phyloP scores from a whole-genome alignment of 2,888 invertebrate species.

The Therioaphis trifolii region DNA sequence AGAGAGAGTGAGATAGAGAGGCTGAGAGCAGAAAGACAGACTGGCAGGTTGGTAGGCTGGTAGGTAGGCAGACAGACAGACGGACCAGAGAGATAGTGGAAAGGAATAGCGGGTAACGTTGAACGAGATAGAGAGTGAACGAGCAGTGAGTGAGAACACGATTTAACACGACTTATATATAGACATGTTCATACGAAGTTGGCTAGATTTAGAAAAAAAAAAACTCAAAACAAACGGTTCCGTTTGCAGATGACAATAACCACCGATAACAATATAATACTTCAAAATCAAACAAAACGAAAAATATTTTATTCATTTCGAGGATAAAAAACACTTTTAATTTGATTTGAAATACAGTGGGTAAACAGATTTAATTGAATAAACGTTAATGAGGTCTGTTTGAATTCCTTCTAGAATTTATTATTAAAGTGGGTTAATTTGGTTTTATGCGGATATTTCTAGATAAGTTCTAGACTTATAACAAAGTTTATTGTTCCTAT shows the following conservation, averaged over 20 bases:
- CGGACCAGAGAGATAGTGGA: too few species aligned
- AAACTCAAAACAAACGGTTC: not conserved
- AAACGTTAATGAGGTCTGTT: conserved; percentile 2
- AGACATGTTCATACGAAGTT: not conserved
- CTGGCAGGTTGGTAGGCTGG: too few species aligned
- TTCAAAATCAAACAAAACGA: not conserved
- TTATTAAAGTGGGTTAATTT: not conserved
- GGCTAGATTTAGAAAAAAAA: conserved; percentile 3
- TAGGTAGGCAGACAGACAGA: too few species aligned
- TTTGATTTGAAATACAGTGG: not conserved
- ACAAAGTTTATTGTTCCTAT: too few species aligned
- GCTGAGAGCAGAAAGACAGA: too few species aligned
- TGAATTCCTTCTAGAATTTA: not conserved
- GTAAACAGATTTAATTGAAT: conserved; percentile 2
- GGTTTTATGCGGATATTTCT: not conserved
- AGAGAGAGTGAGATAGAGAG: too few species aligned
- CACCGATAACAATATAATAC: not conserved
- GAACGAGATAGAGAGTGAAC: too few species aligned
- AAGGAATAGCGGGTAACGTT: too few species aligned
- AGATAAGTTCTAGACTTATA: not conserved
- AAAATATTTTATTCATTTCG: not conserved
- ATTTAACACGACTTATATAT: not conserved
- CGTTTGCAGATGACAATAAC: not conserved
- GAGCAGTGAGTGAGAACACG: not conserved
- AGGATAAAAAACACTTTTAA: not conserved